Evolutionary conservation across 2,113 vertebrate species (phyloP).

Genomic region (Bubo blakistoni): DNA sequence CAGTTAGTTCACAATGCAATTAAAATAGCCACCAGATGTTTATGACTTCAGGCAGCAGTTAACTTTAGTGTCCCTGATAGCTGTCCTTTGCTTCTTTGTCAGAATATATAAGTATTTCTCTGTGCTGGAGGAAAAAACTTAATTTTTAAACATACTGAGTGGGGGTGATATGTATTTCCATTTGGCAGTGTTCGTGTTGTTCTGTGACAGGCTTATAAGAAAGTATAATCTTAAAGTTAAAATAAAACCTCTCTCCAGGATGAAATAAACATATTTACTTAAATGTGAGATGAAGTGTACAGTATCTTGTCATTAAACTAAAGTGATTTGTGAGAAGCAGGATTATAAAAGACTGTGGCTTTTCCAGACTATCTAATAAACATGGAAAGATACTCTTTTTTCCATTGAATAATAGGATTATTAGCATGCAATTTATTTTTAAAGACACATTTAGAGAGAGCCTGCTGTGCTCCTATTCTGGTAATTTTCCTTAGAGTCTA

Average conservation of each 20-base stretch:
- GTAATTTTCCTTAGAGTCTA: not conserved
- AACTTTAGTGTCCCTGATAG: not conserved
- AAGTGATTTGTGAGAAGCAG: not conserved
- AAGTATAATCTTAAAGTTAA: not conserved
- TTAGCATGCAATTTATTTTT: slow-evolving; percentile 26
- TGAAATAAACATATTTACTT: slow-evolving; percentile 36
- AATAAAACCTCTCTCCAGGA: not conserved
- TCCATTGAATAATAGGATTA: slow-evolving; percentile 40
- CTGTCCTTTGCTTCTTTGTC: not conserved
- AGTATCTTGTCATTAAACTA: not conserved
- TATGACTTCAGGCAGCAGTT: slow-evolving; percentile 59
- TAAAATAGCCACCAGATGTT: slow-evolving; percentile 69
- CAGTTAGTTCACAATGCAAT: slow-evolving; percentile 51
- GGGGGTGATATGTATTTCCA: not conserved
- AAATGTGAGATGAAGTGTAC: not conserved
- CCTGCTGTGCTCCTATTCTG: not conserved
- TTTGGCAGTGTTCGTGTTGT: not conserved
- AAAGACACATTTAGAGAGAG: not conserved
- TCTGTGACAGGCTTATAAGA: not conserved
- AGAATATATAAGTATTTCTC: slow-evolving; percentile 12
- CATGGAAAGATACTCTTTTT: not conserved
- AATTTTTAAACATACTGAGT: not conserved
- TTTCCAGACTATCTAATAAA: not conserved
- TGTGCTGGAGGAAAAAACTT: not conserved
- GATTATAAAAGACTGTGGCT: not conserved